phyloP scores from a whole-genome alignment of 1,140 invertebrate species.

The Platyscapa corneri region DNA sequence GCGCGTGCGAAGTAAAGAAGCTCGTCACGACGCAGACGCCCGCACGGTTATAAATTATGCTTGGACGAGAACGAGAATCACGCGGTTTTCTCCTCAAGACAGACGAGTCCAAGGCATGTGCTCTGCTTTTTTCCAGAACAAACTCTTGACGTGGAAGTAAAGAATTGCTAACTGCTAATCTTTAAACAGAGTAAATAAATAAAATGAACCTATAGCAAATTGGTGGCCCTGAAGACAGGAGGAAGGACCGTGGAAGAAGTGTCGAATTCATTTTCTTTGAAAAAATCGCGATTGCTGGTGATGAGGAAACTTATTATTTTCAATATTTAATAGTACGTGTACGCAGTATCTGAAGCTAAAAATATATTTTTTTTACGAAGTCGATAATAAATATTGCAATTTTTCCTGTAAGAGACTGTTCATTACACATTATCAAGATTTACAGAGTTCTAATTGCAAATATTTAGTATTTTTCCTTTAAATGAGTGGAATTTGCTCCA shows the following conservation, averaged over 20 bases:
- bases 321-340: too few relatives aligned
- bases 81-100: not conserved
- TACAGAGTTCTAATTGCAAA: not conserved
- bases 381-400: not conserved
- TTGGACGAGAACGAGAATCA: constrained; percentile 10
- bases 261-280: too few relatives aligned
- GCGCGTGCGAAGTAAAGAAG: not conserved
- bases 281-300: too few relatives aligned
- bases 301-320: too few relatives aligned
- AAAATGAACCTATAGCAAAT: too few relatives aligned
- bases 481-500: not conserved
- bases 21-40: not conserved
- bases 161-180: not conserved
- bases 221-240: too few relatives aligned
- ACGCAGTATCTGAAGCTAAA: too few relatives aligned
- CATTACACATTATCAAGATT: not conserved
- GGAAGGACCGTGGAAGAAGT: too few relatives aligned
- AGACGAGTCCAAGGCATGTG: not conserved
- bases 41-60: constrained; percentile 10
- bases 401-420: not conserved
- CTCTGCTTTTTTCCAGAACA: not conserved
- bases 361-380: not conserved
- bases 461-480: not conserved
- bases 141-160: not conserved
- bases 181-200: too few relatives aligned